Conservation (phyloP, 2,113 vertebrate species). For the Cyanoderma ruficeps region DNA sequence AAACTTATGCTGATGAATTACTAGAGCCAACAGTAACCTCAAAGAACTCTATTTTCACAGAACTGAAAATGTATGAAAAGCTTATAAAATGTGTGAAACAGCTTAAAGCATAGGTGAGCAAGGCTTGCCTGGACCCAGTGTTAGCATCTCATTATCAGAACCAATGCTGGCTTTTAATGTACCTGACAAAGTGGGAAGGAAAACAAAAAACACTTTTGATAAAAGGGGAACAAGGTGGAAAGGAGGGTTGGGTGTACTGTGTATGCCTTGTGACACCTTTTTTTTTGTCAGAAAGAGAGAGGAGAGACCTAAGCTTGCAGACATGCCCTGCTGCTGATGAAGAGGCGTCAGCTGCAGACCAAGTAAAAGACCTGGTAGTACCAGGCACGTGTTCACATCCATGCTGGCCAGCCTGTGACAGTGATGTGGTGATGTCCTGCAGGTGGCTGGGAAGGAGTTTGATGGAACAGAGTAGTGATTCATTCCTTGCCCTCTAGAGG, state of each 20-base stretch:
- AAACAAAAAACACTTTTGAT: neutral
- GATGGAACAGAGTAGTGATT: neutral
- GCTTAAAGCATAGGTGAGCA: neutral
- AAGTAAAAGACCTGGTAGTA: rapidly evolving
- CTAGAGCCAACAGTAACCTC: neutral
- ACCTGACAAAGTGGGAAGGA: neutral
- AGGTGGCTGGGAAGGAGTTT: neutral
- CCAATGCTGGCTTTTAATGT: neutral
- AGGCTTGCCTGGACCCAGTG: neutral
- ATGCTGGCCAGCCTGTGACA: neutral
- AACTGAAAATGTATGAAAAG: neutral
- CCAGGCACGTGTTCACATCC: rapidly evolving
- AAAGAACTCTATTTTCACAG: neutral
- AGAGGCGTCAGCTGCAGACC: neutral
- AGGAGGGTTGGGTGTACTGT: neutral
- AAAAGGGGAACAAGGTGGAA: neutral
- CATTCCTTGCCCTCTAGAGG: neutral
- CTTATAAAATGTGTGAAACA: neutral
- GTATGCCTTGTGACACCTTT: neutral
- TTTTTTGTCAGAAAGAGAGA: too few species aligned
- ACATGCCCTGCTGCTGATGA: neutral
- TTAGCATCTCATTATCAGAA: neutral
- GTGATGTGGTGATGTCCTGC: neutral
- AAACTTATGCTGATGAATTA: neutral
- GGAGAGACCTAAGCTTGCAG: neutral